Conservation (phyloP, 53 echinoderm and acorn worm genomes). For the Crossaster papposus region DNA sequence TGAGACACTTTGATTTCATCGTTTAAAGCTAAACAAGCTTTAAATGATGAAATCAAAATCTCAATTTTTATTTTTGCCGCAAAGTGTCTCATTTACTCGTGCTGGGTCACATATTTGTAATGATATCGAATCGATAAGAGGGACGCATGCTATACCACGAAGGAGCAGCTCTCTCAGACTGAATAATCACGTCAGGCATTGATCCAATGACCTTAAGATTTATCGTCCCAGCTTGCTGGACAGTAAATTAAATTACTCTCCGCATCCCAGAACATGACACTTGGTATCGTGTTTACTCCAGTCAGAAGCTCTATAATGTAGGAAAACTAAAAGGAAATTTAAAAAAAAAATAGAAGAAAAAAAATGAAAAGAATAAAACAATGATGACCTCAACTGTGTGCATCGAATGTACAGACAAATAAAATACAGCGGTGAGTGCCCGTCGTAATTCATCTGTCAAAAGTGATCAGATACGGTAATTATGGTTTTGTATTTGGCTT, state of each 20-base stretch:
- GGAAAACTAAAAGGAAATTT: not conserved
- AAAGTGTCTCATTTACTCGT: too few relatives aligned
- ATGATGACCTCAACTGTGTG: not conserved
- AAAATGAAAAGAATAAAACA: not conserved
- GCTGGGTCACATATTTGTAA: not conserved
- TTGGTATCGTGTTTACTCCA: not conserved
- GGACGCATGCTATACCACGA: not conserved
- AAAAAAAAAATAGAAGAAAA: not conserved
- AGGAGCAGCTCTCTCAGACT: not conserved
- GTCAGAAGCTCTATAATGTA: not conserved
- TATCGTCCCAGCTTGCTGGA: not conserved
- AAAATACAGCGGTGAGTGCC: not conserved
- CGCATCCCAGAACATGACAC: not conserved
- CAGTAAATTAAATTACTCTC: not conserved
- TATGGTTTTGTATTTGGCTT: constrained; percentile 10
- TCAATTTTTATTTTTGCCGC: too few relatives aligned
- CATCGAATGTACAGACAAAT: not conserved
- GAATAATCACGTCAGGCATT: not conserved
- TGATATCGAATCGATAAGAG: not conserved
- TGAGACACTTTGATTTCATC: too few relatives aligned
- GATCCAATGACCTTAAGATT: not conserved
- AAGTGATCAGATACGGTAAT: not conserved
- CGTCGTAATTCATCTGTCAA: not conserved
- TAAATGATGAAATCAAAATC: too few relatives aligned
- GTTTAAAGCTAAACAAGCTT: too few relatives aligned